A percentile compares a stretch with the other conserved stretches of the same genome.
These are phyloP conservation scores for Apis dorsata DNA, from an alignment of 1,140 invertebrate genomes.

Conservation along the genomic window DNA sequence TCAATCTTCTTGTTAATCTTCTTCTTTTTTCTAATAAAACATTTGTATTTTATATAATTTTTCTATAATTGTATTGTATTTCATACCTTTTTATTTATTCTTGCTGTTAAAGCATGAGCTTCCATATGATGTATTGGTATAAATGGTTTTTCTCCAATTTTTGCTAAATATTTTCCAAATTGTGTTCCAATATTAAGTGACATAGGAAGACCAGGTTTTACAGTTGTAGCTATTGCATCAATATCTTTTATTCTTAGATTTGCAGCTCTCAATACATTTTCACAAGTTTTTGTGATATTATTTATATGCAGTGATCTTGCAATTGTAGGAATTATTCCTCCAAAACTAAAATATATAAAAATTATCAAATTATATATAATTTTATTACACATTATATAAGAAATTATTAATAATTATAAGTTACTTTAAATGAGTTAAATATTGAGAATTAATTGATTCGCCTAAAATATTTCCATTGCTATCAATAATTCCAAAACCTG, in stretches of 20 bases:
- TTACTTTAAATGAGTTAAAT: slow-evolving; percentile 87
- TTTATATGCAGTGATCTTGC: slow-evolving; percentile 90
- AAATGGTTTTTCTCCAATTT: slow-evolving; percentile 88
- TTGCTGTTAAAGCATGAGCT: slow-evolving; percentile 95
- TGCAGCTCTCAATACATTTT: slow-evolving; percentile 84
- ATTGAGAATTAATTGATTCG: slow-evolving; percentile 90
- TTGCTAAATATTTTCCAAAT: slow-evolving; percentile 90
- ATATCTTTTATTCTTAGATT: slow-evolving; percentile 86
- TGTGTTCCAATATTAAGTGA: slow-evolving; percentile 91
- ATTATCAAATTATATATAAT: background rate
- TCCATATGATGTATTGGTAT: slow-evolving; percentile 99
- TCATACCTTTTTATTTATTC: slow-evolving; percentile 85
- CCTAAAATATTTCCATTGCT: slow-evolving; percentile 86
- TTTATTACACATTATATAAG: slow-evolving; percentile 14
- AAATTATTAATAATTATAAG: slow-evolving; percentile 19
- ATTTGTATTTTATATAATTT: slow-evolving; percentile 74
- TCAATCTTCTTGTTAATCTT: background rate
- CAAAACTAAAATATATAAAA: slow-evolving; percentile 83
- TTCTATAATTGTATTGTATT: slow-evolving; percentile 62
- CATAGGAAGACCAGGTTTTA: slow-evolving; percentile 91
- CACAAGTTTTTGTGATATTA: slow-evolving; percentile 89
- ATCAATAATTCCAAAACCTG: slow-evolving; percentile 93
- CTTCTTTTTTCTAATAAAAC: background rate
- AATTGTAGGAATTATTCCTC: slow-evolving; percentile 94
- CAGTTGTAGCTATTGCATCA: slow-evolving; percentile 94